Evolutionary conservation across 2,888 invertebrate species (phyloP).

Genomic region (Cerastis rubricosa): DNA sequence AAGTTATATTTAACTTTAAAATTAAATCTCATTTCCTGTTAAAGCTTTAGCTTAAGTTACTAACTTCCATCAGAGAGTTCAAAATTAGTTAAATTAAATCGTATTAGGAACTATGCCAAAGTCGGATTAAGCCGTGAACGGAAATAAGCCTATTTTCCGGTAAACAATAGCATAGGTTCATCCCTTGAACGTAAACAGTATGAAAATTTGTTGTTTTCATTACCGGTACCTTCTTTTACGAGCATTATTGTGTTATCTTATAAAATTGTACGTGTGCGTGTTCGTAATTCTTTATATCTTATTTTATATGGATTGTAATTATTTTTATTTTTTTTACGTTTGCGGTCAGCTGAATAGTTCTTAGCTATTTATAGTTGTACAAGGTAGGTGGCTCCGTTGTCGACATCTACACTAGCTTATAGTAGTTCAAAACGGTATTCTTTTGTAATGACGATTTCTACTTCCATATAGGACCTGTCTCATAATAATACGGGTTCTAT

Average conservation of each 20-base stretch:
- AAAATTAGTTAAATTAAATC: conserved; percentile 44
- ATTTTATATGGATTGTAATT: neutral
- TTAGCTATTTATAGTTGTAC: neutral
- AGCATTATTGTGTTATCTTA: neutral
- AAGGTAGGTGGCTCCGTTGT: neutral
- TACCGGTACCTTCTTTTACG: neutral
- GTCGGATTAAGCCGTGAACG: conserved; percentile 32
- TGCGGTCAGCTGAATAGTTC: neutral
- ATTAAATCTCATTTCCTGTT: conserved; percentile 37
- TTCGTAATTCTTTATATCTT: neutral
- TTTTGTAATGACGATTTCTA: neutral
- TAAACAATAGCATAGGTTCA: conserved; percentile 25
- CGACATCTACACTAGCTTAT: neutral
- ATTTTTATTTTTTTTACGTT: neutral
- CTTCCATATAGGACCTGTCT: neutral
- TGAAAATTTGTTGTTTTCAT: conserved; percentile 39
- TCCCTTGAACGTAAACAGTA: conserved; percentile 18
- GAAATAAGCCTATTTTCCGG: conserved; percentile 42
- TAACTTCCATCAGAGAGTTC: conserved; percentile 19
- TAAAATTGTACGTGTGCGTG: neutral
- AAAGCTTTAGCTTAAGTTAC: conserved; percentile 37
- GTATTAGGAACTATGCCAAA: conserved; percentile 35
- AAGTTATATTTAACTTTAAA: conserved; percentile 28
- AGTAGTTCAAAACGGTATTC: neutral
- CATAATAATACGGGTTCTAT: neutral